A percentile compares a stretch with the other conserved stretches of the same genome.
Evolutionary conservation across 2,113 vertebrate species (phyloP).

Genomic region (Thinocorus orbignyianus): DNA sequence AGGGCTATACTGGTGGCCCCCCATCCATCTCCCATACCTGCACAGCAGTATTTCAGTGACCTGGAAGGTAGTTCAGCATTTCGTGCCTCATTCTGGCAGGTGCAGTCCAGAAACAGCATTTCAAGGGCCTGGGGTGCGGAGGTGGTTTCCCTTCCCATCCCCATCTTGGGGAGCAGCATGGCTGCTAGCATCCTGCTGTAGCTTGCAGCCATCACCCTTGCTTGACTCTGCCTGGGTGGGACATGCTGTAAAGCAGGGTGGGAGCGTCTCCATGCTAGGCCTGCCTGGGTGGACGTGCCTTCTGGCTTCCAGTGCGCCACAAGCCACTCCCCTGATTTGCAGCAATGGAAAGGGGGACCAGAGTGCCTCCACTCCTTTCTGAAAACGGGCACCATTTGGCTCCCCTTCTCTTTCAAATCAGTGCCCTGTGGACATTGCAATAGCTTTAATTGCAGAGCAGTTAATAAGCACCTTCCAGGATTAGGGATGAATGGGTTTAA

Average conservation of each 20-base stretch:
- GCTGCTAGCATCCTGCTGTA: neutral
- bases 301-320: neutral
- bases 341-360: accelerated
- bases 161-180: neutral
- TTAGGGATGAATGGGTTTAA: neutral
- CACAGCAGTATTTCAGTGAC: neutral
- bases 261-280: neutral
- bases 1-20: neutral
- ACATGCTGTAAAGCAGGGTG: neutral
- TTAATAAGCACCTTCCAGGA: neutral
- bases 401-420: neutral
- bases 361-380: neutral
- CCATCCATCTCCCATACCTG: neutral
- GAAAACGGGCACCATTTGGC: neutral
- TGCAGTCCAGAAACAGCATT: neutral
- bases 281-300: neutral
- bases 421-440: neutral
- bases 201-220: neutral
- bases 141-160: neutral
- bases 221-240: neutral
- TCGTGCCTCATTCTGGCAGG: neutral
- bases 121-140: neutral
- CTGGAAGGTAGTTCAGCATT: constrained; percentile 39
- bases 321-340: neutral
- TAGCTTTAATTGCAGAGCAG: constrained; percentile 15